Conservation (phyloP, 2,797 vertebrate genomes). For the Anomalospiza imberbis region DNA sequence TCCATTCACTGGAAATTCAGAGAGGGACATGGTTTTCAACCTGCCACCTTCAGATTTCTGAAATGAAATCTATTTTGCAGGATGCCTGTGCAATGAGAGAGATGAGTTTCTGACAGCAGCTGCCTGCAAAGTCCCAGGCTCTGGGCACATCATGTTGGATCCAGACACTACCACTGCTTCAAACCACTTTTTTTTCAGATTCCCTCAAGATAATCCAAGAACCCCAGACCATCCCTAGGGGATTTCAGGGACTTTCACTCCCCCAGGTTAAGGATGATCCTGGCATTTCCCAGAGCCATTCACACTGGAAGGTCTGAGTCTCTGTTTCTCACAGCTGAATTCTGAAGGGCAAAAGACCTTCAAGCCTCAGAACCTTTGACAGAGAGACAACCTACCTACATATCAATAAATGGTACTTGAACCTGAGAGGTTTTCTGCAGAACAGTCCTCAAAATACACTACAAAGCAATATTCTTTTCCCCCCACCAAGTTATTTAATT, state of each 20-base stretch:
- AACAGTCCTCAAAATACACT: not conserved
- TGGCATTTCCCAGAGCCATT: not conserved
- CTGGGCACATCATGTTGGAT: not conserved
- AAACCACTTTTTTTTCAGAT: not conserved
- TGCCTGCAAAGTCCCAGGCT: not conserved
- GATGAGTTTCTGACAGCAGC: not conserved
- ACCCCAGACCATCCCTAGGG: rapidly evolving
- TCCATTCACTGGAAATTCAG: not conserved
- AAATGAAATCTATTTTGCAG: not conserved
- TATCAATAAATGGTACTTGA: not conserved
- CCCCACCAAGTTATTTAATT: not conserved
- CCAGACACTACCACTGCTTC: not conserved
- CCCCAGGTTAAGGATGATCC: not conserved
- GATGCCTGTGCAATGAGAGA: not conserved
- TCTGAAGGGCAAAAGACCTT: not conserved
- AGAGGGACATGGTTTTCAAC: not conserved
- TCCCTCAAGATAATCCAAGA: not conserved
- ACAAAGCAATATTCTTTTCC: rapidly evolving
- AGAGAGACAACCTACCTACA: not conserved
- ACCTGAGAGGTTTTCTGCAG: not conserved
- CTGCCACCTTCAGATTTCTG: not conserved
- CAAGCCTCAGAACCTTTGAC: not conserved
- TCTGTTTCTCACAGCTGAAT: not conserved
- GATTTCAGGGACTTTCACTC: not conserved
- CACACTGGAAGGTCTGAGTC: rapidly evolving